Evolutionary conservation across 2,113 vertebrate genomes (phyloP), one percentile per base, ranked within the genome.

Genomic region (Lontra canadensis): DNA sequence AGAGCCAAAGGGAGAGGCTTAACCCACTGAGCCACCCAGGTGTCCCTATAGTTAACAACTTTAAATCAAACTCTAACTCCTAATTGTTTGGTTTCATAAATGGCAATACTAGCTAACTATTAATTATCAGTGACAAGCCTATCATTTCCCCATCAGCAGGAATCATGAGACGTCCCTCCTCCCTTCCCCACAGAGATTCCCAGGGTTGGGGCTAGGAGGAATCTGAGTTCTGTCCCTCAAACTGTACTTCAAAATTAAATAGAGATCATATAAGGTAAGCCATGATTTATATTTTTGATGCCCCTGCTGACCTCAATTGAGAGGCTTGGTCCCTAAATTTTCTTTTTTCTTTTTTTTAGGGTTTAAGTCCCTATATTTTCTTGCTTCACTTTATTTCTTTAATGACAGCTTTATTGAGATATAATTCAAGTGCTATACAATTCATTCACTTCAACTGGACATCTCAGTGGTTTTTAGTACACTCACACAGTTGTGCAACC

Each of bases 161-260:
- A 78, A 55, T 49, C 29, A 3, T 15, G 11, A 89, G n/a, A 34
- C 0, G 7, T 4, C 47, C 44, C 21, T 21, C 44, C 61, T 57
- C 23, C 61, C 67, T 74, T 44, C 73, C 61, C n/a, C 34, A 71
- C 25, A 4, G 7, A 31, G 20, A 69, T 14, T 39, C 14, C 7
- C 15, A 10, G 11, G 44, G 49, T 10, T 21, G 7, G 31, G 6
- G 57, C 29, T 69, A 57, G 21, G 47, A 93, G 1, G 42, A 78
- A 67, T 47, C 44, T 9, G n/a, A 63, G 13, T 20, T 5, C 44
- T n/a, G 21, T 65, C 55, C 44, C 44, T 85, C 73, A 52, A 52
- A 63, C n/a, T 39, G 21, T 31, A 36, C n/a, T 69, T 61, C 86
- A 95, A 94, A 97, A 65, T 67, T 26, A 89, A 95, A 79, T n/a